phyloP scores from a whole-genome alignment of 1,140 invertebrate genomes.

The Zaprionus tsacasi region DNA sequence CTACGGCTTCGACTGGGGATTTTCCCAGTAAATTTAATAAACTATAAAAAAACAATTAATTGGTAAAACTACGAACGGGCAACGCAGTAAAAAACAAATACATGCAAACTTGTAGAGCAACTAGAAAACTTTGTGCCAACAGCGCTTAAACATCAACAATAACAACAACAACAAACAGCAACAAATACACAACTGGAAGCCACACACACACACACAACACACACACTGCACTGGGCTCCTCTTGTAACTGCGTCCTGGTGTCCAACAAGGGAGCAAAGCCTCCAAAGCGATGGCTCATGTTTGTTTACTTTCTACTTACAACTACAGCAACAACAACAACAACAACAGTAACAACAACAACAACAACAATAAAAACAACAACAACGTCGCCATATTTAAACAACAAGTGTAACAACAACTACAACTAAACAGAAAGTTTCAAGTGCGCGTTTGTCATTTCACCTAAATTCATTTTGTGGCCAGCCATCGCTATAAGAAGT shows the following conservation, averaged over 20 bases:
- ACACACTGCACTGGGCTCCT: slow-evolving; percentile 5
- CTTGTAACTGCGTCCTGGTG: not conserved
- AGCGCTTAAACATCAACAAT: slow-evolving; percentile 41
- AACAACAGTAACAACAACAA: not conserved
- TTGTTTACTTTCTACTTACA: slow-evolving; percentile 42
- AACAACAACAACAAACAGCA: not conserved
- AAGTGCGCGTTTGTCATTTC: slow-evolving; percentile 40
- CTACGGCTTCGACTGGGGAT: not conserved
- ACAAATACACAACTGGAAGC: not conserved
- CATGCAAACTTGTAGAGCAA: slow-evolving; percentile 38
- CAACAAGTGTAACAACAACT: slow-evolving; percentile 1
- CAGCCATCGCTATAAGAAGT: not conserved
- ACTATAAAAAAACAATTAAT: slow-evolving; percentile 39
- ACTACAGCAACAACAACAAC: slow-evolving; percentile 18
- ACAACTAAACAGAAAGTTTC: slow-evolving; percentile 28
- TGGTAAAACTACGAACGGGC: not conserved
- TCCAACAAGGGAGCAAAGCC: slow-evolving; percentile 30
- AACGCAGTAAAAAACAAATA: slow-evolving; percentile 33
- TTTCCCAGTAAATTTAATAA: slow-evolving; percentile 12
- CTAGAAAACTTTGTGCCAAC: slow-evolving; percentile 45
- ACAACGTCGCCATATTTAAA: slow-evolving; percentile 1
- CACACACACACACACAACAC: not conserved
- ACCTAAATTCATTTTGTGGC: slow-evolving; percentile 34
- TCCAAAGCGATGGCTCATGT: slow-evolving; percentile 31
- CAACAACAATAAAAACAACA: slow-evolving; percentile 3